phyloP scores from a whole-genome alignment of 2,888 invertebrate genomes.

The Rhagonycha fulva region DNA sequence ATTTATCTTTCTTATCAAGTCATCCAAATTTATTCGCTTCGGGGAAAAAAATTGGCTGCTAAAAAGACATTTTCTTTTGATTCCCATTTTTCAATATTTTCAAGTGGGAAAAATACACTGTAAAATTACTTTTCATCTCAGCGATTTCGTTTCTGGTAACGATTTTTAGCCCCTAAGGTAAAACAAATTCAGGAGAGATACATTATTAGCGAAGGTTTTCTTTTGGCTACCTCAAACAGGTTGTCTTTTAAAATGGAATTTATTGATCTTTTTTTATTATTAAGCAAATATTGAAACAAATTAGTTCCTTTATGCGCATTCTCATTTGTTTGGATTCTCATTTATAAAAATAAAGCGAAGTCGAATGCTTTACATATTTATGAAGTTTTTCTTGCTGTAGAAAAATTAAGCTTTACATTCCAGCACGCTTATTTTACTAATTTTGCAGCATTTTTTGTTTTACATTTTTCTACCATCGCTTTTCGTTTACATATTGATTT shows the following conservation, averaged over 20 bases:
- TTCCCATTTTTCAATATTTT: not conserved
- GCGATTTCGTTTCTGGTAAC: not conserved
- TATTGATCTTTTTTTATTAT: not conserved
- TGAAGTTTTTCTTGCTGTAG: not conserved
- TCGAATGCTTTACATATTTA: not conserved
- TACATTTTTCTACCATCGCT: not conserved
- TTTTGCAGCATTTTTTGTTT: not conserved
- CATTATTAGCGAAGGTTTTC: not conserved
- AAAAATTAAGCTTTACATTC: not conserved
- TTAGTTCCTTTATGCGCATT: not conserved
- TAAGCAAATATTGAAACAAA: not conserved
- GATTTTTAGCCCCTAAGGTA: not conserved
- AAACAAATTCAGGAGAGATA: not conserved
- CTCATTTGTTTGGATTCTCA: not conserved
- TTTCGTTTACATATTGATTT: not conserved
- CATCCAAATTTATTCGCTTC: not conserved
- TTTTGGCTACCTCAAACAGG: not conserved
- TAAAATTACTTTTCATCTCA: not conserved
- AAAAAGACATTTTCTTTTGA: not conserved
- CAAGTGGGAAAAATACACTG: not conserved
- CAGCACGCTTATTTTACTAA: not conserved
- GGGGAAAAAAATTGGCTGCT: not conserved
- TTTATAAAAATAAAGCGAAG: not conserved
- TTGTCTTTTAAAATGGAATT: not conserved
- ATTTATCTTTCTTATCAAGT: too few relatives aligned